Conservation (phyloP, 2,888 invertebrate species). For the Glaucopsyche alexis region DNA sequence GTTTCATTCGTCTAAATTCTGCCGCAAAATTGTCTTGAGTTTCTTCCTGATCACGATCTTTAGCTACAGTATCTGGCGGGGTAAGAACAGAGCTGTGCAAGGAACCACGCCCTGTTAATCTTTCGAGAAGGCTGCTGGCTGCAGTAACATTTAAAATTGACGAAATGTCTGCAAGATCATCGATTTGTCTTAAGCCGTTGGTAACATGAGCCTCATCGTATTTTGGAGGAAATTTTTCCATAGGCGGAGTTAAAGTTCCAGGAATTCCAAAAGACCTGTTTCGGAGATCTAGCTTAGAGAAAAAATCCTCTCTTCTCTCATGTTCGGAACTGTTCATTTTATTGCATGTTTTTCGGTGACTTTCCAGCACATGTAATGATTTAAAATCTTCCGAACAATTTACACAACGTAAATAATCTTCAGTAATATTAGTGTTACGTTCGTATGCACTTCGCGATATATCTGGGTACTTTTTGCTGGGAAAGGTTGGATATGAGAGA, state of each 20-base stretch:
- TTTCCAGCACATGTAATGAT: conserved; percentile 83
- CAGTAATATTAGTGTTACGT: conserved; percentile 80
- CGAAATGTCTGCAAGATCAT: conserved; percentile 92
- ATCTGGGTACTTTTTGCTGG: conserved; percentile 88
- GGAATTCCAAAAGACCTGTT: conserved; percentile 82
- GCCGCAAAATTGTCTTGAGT: conserved; percentile 91
- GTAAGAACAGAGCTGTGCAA: conserved; percentile 68
- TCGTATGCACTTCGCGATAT: conserved; percentile 88
- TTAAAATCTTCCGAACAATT: conserved; percentile 87
- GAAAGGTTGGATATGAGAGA: conserved; percentile 88
- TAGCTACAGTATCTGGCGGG: conserved; percentile 66
- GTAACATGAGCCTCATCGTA: conserved; percentile 62
- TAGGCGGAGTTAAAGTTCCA: conserved; percentile 69
- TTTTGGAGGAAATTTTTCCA: conserved; percentile 68
- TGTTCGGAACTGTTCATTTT: conserved; percentile 76
- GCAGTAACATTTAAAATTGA: conserved; percentile 90
- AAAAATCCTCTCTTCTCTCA: conserved; percentile 87
- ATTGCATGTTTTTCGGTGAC: conserved; percentile 80
- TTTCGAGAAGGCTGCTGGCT: conserved; percentile 82
- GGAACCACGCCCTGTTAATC: conserved; percentile 74
- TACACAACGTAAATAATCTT: conserved; percentile 84
- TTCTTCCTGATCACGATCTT: conserved; percentile 80
- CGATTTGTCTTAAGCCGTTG: conserved; percentile 71
- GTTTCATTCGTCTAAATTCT: conserved; percentile 93
- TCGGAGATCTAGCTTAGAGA: conserved; percentile 88